A percentile compares a stretch with the other conserved stretches of the same genome.
Evolutionary conservation across 1,140 invertebrate species (phyloP).

Genomic region (Drosophila lowei): DNA sequence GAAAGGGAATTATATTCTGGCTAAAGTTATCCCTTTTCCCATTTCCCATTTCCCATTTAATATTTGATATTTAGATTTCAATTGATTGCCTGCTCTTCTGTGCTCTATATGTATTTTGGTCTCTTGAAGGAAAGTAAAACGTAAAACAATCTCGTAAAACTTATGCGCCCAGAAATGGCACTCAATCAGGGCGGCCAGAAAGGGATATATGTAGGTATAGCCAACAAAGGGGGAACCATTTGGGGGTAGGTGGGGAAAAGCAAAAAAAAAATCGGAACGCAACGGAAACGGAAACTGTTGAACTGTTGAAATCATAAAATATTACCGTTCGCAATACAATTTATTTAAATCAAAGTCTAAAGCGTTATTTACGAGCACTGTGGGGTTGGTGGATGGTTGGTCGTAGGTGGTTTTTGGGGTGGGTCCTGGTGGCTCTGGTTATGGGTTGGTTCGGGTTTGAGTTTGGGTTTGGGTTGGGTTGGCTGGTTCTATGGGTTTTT

Average conservation of each 20-base stretch:
- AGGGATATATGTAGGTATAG: background rate
- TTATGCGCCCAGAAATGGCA: slow-evolving; percentile 51
- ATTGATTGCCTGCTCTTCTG: background rate
- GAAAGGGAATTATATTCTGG: background rate
- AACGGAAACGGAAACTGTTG: slow-evolving; percentile 40
- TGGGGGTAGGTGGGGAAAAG: slow-evolving; percentile 9
- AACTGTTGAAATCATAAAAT: slow-evolving; percentile 78
- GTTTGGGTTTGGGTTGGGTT: background rate
- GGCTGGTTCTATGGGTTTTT: slow-evolving; percentile 21
- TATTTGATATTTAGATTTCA: background rate
- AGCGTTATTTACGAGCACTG: slow-evolving; percentile 76
- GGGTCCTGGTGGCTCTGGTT: background rate
- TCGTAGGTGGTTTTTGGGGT: slow-evolving; percentile 8
- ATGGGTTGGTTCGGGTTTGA: slow-evolving; percentile 4
- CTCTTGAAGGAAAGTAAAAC: too few relatives aligned
- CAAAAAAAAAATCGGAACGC: slow-evolving; percentile 47
- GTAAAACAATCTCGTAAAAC: slow-evolving; percentile 22
- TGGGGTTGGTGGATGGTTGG: slow-evolving; percentile 42
- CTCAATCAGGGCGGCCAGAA: slow-evolving; percentile 50
- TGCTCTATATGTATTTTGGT: too few relatives aligned
- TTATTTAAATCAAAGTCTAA: slow-evolving; percentile 82
- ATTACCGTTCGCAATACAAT: slow-evolving; percentile 77
- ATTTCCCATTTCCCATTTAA: background rate
- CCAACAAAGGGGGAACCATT: too few relatives aligned
- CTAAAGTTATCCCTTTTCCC: background rate